phyloP scores from a whole-genome alignment of 2,888 invertebrate genomes.

The Troides oblongomaculatus region DNA sequence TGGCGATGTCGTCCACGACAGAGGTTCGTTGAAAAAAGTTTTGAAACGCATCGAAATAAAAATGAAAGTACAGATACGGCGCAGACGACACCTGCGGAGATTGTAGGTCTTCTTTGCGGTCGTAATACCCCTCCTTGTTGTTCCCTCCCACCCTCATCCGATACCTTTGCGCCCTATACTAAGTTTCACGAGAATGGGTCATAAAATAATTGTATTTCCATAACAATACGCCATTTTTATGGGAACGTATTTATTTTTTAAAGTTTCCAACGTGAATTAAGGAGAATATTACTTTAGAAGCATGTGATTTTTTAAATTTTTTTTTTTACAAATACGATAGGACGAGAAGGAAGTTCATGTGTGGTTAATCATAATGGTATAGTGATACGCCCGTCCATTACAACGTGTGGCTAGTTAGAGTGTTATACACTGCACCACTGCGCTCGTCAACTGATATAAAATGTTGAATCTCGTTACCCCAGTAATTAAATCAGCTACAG shows the following conservation, averaged over 20 bases:
- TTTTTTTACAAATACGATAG: too few species aligned
- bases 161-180: constrained; percentile 27
- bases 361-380: too few species aligned
- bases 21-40: constrained; percentile 28
- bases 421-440: too few species aligned
- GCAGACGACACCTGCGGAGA: constrained; percentile 69
- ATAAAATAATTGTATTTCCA: constrained; percentile 15
- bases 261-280: background rate
- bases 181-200: constrained; percentile 24
- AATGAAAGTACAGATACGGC: constrained; percentile 51
- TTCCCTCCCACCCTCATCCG: constrained; percentile 36
- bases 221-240: background rate
- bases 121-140: constrained; percentile 34
- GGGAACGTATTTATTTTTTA: background rate
- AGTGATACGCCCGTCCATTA: too few species aligned
- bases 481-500: too few species aligned
- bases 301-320: background rate
- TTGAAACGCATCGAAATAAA: constrained; percentile 46
- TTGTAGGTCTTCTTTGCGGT: constrained; percentile 77
- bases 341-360: too few species aligned
- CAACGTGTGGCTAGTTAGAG: too few species aligned
- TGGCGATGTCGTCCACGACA: constrained; percentile 1
- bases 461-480: too few species aligned
- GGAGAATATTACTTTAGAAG: background rate
- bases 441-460: too few species aligned